Percentiles rank a stretch among this genome's conserved stretches.
phyloP scores from a whole-genome alignment of 2,888 invertebrate genomes.

The Apotomis capreana region DNA sequence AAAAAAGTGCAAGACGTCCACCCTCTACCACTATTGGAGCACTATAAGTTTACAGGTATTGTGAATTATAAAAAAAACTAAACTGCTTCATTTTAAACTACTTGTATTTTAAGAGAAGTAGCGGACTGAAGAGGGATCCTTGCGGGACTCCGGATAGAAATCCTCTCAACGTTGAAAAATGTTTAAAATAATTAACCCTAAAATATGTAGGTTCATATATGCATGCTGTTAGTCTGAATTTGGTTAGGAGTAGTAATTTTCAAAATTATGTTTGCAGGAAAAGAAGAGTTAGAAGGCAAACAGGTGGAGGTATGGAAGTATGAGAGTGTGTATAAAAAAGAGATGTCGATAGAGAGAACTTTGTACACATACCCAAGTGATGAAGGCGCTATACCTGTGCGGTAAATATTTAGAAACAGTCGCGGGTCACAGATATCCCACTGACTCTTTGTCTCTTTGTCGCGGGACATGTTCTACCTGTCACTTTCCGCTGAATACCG shows the following conservation, averaged over 20 bases:
- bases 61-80: background rate
- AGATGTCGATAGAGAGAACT: background rate
- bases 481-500: no score
- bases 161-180: background rate
- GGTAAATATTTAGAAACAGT: background rate
- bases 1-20: background rate
- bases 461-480: no score
- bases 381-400: slow-evolving; percentile 2
- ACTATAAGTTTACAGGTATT: background rate
- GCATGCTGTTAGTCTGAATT: background rate
- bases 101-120: background rate
- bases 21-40: background rate
- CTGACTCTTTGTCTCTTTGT: no score
- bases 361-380: slow-evolving; percentile 6
- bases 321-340: background rate
- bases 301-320: slow-evolving; percentile 14
- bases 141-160: background rate
- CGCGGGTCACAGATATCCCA: no score
- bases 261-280: background rate
- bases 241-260: background rate
- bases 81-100: background rate
- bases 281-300: slow-evolving; percentile 4
- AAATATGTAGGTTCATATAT: no score
- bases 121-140: background rate
- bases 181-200: background rate